Evolutionary conservation across 2,888 invertebrate genomes (phyloP).

Genomic region (Syrista parreyssii): DNA sequence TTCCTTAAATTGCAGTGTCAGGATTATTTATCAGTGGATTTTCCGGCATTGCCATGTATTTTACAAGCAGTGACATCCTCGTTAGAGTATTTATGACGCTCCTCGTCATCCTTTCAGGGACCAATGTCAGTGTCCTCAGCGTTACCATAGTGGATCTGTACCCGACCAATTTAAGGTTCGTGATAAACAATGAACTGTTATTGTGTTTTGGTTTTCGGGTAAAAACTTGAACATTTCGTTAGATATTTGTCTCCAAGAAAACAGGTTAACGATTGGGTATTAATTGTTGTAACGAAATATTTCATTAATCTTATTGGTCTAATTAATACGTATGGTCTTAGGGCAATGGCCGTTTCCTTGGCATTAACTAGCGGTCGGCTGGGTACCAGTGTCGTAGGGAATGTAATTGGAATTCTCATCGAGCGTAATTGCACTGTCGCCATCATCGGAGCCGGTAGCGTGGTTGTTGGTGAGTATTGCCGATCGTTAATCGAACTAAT

Average conservation of each 20-base stretch:
- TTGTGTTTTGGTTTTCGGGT: too few species aligned
- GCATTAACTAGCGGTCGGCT: not conserved
- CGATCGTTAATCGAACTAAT: too few species aligned
- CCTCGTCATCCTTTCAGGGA: constrained; percentile 20
- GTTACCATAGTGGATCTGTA: constrained; percentile 27
- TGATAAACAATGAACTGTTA: too few species aligned
- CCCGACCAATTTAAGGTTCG: constrained; percentile 31
- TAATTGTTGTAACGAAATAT: too few species aligned
- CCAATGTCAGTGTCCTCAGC: constrained; percentile 27
- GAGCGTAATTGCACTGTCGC: constrained; percentile 10
- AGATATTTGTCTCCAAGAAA: too few species aligned
- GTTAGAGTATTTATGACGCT: constrained; percentile 24
- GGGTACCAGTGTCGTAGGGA: constrained; percentile 11
- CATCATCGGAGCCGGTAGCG: constrained; percentile 10
- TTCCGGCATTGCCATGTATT: constrained; percentile 22
- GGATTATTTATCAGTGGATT: constrained; percentile 19
- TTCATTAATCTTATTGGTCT: too few species aligned
- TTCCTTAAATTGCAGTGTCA: constrained; percentile 17
- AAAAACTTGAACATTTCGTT: too few species aligned
- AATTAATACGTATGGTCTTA: too few species aligned
- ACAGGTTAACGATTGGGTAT: too few species aligned
- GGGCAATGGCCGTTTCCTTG: too few species aligned
- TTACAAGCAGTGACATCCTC: constrained; percentile 15
- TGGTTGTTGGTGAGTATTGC: constrained; percentile 18
- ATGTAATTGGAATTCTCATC: constrained; percentile 13